phyloP scores from a whole-genome alignment of 1,140 invertebrate species.

The Drosophila saltans region DNA sequence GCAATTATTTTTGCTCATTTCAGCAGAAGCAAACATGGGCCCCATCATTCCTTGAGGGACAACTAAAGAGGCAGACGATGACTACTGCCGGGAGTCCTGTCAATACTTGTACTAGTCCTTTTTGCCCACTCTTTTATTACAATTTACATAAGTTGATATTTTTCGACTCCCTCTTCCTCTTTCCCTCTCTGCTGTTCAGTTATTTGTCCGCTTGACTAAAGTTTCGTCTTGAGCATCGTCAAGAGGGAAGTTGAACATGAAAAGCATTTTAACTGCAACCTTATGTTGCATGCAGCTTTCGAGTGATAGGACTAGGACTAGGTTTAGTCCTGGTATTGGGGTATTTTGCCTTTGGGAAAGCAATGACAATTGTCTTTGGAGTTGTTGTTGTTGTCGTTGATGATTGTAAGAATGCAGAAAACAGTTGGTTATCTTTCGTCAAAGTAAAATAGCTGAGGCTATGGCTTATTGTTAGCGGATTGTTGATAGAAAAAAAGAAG shows the following conservation, averaged over 20 bases:
- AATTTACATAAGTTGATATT: conserved; percentile 81
- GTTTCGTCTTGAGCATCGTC: conserved; percentile 33
- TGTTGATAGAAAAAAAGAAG: background rate
- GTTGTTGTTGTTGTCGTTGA: conserved; percentile 30
- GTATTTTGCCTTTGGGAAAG: conserved; percentile 38
- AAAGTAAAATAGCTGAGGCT: background rate
- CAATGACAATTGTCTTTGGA: conserved; percentile 60
- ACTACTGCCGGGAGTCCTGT: conserved; percentile 29
- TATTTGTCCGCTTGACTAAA: conserved; percentile 67
- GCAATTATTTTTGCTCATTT: conserved; percentile 82
- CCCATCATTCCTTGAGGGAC: conserved; percentile 73
- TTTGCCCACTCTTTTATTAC: conserved; percentile 41
- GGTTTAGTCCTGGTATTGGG: background rate
- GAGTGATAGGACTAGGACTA: background rate
- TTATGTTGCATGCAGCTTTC: conserved; percentile 28
- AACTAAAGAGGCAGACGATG: conserved; percentile 48
- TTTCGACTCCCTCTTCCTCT: conserved; percentile 46
- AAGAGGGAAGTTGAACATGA: conserved; percentile 59
- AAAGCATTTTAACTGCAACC: conserved; percentile 73
- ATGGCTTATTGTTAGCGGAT: conserved; percentile 7
- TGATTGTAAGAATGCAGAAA: conserved; percentile 13
- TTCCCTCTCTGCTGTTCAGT: conserved; percentile 34
- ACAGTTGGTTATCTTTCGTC: conserved; percentile 16
- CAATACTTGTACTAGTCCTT: conserved; percentile 33
- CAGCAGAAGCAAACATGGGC: conserved; percentile 76